A percentile compares a stretch with the other conserved stretches of the same genome.
These are phyloP conservation scores for Aulostomus chinensis DNA, from an alignment of 2,797 vertebrate genomes.

Conservation along the genomic window DNA sequence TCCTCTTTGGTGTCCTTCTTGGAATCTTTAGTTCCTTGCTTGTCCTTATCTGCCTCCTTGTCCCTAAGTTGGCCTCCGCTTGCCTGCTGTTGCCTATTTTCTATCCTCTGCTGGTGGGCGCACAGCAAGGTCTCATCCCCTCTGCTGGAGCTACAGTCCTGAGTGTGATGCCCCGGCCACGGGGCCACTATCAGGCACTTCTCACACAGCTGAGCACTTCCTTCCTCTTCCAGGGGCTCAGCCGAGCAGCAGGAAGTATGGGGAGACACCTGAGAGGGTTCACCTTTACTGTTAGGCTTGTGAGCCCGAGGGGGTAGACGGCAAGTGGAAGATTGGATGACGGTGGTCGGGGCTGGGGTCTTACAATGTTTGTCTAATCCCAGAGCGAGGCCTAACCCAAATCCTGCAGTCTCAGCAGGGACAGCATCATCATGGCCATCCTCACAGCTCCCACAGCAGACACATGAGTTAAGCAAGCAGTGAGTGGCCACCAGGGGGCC, in stretches of 20 bases:
- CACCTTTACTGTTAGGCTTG: conserved; percentile 70
- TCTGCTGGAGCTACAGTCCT: conserved; percentile 62
- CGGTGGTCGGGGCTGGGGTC: conserved; percentile 68
- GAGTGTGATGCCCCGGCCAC: conserved; percentile 59
- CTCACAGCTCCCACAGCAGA: conserved; percentile 93
- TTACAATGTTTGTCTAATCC: conserved; percentile 77
- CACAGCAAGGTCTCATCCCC: conserved; percentile 51
- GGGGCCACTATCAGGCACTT: conserved; percentile 85
- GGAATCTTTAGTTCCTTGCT: conserved; percentile 50
- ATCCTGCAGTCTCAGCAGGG: conserved; percentile 56
- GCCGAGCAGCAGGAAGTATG: conserved; percentile 50
- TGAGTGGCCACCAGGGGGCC: conserved; percentile 85
- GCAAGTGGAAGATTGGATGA: conserved; percentile 84
- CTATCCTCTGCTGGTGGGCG: conserved; percentile 69
- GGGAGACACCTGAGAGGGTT: conserved; percentile 60
- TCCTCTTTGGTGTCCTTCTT: conserved; percentile 72
- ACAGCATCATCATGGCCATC: conserved; percentile 83
- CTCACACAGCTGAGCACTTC: conserved; percentile 69
- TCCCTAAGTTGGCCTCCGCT: conserved; percentile 44
- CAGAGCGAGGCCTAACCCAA: conserved; percentile 69
- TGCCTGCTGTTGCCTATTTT: conserved; percentile 64
- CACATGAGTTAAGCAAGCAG: conserved; percentile 94
- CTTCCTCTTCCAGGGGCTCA: conserved; percentile 67
- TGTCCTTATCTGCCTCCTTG: conserved; percentile 58
- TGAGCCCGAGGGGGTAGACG: conserved; percentile 71